Base-by-base conservation (phyloP, 2,113 vertebrate genomes). In the Alaudala cheleensis region DNA sequence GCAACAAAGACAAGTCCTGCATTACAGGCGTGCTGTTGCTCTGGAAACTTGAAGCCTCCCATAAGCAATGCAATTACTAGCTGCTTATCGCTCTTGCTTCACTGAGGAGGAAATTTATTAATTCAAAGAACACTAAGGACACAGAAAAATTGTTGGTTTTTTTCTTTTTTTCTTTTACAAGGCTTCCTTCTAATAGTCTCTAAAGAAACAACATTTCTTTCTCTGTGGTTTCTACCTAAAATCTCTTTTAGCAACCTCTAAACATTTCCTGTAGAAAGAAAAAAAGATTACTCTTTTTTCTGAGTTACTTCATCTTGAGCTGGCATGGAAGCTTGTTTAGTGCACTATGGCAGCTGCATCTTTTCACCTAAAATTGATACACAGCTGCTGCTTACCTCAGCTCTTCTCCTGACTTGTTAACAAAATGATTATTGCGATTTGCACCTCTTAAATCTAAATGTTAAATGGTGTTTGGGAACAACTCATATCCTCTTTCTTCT, bases 11-110 rank as follows among this genome's bases (percentile, higher is more conserved):
- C 92, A 61, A 95, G 65, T 77, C 86, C 90, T 88, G 69, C 73
- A 3, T 88, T 83, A 66, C 47, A 71, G 60, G 51, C 81, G 0
- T 91, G 92, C 72, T 79, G 92, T 92, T 90, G 83, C 92, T 96
- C 80, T 50, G 86, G 95, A 96, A 96, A 94, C 96, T 86, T 81
- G 76, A 86, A 92, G 86, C 60, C 76, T 95, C 66, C 49, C 44
- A 44, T 53, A 92, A 95, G 81, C 71, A 88, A 93, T 92, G 89
- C 64, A 92, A 64, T 91, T 96, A 91, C 79, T 83, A 89, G 71
- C 56, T 92, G 49, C 80, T 97, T 95, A 94, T 93, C 88, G 47
- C 53, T 94, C 92, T 54, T 92, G 17, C 67, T 94, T 87, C 72
- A 86, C 65, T 56, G 72, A 83, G 64, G 47, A 94, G 37, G 70